Conservation (phyloP, 1,140 invertebrate species). For the Dinothrombium tinctorium region DNA sequence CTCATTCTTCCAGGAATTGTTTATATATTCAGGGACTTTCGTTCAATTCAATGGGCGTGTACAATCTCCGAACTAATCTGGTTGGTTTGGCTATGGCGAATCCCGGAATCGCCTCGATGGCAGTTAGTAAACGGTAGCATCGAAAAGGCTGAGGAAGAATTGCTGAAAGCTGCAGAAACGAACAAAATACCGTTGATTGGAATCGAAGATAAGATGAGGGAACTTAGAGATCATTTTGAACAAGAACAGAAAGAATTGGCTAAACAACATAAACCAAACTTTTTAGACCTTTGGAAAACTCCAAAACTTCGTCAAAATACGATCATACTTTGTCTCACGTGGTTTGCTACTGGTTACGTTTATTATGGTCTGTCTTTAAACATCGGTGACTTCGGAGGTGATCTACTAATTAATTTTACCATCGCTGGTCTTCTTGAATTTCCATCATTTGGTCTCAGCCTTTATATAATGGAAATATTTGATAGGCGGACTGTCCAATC, state of each 20-base stretch:
- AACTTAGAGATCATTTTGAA: not conserved
- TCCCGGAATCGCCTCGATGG: slow-evolving; percentile 12
- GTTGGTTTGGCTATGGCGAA: not conserved
- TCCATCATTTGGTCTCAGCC: slow-evolving; percentile 40
- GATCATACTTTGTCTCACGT: slow-evolving; percentile 12
- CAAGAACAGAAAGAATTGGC: not conserved
- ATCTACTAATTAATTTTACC: slow-evolving; percentile 46
- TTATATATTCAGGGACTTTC: slow-evolving; percentile 46
- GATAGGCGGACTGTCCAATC: not conserved
- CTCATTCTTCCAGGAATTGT: slow-evolving; percentile 42
- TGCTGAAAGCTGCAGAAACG: slow-evolving; percentile 1
- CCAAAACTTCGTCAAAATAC: slow-evolving; percentile 12
- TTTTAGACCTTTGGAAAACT: slow-evolving; percentile 11
- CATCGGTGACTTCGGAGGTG: slow-evolving; percentile 42
- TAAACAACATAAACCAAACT: not conserved
- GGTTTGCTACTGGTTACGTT: slow-evolving; percentile 18
- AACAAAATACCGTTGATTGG: not conserved
- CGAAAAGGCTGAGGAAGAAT: slow-evolving; percentile 2
- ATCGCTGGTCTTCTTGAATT: slow-evolving; percentile 51
- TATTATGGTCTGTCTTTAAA: slow-evolving; percentile 63
- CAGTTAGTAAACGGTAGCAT: slow-evolving; percentile 2
- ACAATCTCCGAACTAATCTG: not conserved
- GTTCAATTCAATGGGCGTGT: slow-evolving; percentile 15
- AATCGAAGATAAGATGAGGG: not conserved
- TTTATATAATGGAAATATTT: slow-evolving; percentile 18